Evolutionary conservation across 1,140 invertebrate species (phyloP), one percentile per base, ranked within the genome.

Genomic region (Pogonomyrmex californicus): DNA sequence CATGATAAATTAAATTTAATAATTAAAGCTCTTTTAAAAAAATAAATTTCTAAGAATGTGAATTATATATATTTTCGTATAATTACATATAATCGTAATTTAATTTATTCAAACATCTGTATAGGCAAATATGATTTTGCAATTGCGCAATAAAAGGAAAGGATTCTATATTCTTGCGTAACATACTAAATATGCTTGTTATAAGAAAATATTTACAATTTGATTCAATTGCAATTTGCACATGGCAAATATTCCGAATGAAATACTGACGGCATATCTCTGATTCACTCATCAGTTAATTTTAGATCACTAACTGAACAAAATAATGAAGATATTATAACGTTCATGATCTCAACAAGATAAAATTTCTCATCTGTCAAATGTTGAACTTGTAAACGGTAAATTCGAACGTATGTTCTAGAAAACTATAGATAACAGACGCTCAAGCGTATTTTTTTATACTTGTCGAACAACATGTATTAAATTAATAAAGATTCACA

Each of bases 61-160:
- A 71, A 71, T 12, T 70, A 4, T 14, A 3, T 47, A 23, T 4
- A 12, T 23, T 0, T 6, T 17, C 41, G 6, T 49, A 49, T 33
- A 6, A 36, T 41, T 44, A 54, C 17, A 17, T 10, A 49, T 14
- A 38, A 41, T 56, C 62, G 41, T 49, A 56, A n/a, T 88, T 79
- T 86, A 54, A 78, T 87, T 87, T 86, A 62, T 68, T 51, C 41
- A 49, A 30, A 66, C 75, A 68, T 88, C 82, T 76, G 36, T 87
- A 79, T 78, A 54, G 68, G 49, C 38, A 30, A 65, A 41, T 33
- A 38, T 3, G 30, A 33, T 36, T 49, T 54, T 10, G 63, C 73
- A 33, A 88, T 62, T 49, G 14, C 30, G 33, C 36, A 83, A 88
- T 78, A 77, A 88, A 44, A n/a, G n/a, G 30, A 75, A 68, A 12